These are phyloP conservation scores for Acleris laterana DNA, from an alignment of 2,888 invertebrate species.

Conservation along the genomic window DNA sequence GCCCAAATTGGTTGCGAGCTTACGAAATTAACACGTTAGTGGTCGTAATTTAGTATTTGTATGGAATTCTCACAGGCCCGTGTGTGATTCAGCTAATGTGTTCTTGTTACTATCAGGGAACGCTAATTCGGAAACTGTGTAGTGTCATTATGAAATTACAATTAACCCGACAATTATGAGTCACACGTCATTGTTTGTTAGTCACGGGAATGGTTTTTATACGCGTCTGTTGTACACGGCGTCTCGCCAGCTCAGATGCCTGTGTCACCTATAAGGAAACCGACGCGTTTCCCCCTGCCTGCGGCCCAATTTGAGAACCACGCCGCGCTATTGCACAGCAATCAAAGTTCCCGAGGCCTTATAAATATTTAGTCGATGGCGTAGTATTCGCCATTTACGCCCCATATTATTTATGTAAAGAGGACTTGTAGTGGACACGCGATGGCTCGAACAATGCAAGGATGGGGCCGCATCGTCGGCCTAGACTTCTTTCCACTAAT, in stretches of 20 bases:
- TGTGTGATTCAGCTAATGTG: conserved; percentile 76
- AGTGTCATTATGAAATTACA: conserved; percentile 54
- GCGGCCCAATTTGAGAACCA: conserved; percentile 13
- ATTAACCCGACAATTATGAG: conserved; percentile 50
- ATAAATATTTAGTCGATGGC: conserved; percentile 64
- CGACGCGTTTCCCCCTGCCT: conserved; percentile 5
- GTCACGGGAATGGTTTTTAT: conserved; percentile 38
- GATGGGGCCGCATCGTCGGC: conserved; percentile 69
- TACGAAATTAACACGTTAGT: conserved; percentile 77
- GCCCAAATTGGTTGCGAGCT: conserved; percentile 75
- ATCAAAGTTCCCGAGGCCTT: conserved; percentile 51
- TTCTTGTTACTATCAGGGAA: conserved; percentile 57
- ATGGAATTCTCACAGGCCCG: conserved; percentile 70
- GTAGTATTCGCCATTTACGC: conserved; percentile 62
- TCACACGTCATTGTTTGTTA: conserved; percentile 50
- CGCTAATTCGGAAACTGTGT: conserved; percentile 65
- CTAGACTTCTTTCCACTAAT: conserved; percentile 81
- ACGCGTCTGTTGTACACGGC: conserved; percentile 29
- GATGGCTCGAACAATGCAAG: conserved; percentile 81
- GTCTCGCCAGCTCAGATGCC: conserved; percentile 25
- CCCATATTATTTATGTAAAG: conserved; percentile 80
- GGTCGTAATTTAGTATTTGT: conserved; percentile 71
- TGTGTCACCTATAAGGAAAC: conserved; percentile 33
- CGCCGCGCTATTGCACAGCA: neutral
- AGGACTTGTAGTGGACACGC: conserved; percentile 81